A percentile compares a stretch with the other conserved stretches of the same genome.
phyloP scores from a whole-genome alignment of 1,140 invertebrate genomes.

The Aphis gossypii region DNA sequence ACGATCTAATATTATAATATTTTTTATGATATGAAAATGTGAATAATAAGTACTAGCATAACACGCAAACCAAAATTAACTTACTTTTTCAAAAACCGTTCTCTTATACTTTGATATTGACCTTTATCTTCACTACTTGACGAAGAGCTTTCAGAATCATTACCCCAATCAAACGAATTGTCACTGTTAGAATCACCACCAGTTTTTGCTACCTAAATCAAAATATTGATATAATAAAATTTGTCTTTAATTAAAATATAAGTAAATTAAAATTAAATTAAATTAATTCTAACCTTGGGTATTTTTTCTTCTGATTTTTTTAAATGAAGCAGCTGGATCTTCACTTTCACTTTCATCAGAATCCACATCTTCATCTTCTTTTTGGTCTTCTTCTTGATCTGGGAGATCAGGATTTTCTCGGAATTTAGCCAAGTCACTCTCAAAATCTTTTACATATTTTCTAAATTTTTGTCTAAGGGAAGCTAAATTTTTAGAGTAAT shows the following conservation, averaged over 20 bases:
- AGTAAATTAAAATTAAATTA: not conserved
- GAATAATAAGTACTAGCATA: not conserved
- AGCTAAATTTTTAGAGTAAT: conserved; percentile 91
- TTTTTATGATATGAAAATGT: conserved; percentile 51
- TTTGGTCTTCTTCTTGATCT: conserved; percentile 81
- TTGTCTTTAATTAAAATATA: conserved; percentile 26
- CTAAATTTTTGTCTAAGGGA: conserved; percentile 93
- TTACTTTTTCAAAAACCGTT: conserved; percentile 84
- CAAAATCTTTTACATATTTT: conserved; percentile 96
- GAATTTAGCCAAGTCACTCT: conserved; percentile 84
- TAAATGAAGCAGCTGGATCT: conserved; percentile 66
- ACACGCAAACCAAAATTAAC: not conserved
- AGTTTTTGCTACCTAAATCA: conserved; percentile 40
- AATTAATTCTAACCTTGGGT: conserved; percentile 64
- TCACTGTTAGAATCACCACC: conserved; percentile 75
- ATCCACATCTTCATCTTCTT: conserved; percentile 59
- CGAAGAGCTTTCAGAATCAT: conserved; percentile 77
- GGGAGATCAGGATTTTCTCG: conserved; percentile 88
- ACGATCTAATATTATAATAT: conserved; percentile 64
- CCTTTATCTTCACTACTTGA: conserved; percentile 80
- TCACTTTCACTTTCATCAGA: conserved; percentile 68
- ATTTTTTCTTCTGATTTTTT: conserved; percentile 66
- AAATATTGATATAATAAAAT: not conserved
- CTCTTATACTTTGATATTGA: conserved; percentile 76
- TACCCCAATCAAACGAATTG: conserved; percentile 88